Conservation (phyloP, 2,797 vertebrate genomes). For the Muscicapa comitata region DNA sequence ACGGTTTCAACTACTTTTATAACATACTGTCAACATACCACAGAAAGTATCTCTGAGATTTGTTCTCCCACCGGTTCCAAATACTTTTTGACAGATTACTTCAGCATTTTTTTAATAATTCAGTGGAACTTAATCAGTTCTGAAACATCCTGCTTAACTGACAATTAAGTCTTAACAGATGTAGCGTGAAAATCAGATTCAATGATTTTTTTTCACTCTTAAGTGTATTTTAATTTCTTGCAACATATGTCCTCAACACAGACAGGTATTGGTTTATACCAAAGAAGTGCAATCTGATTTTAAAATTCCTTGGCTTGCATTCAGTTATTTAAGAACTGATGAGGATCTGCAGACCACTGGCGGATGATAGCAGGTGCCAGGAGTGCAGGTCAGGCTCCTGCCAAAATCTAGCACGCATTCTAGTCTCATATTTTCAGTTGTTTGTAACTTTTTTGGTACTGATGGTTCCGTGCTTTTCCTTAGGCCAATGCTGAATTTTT, state of each 20-base stretch:
- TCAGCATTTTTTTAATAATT: background rate
- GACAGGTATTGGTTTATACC: slow-evolving; percentile 15
- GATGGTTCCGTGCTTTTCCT: background rate
- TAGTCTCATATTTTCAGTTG: background rate
- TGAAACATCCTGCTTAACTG: slow-evolving; percentile 16
- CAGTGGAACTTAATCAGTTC: slow-evolving; percentile 10
- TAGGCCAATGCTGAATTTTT: background rate
- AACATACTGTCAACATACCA: background rate
- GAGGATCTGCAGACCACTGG: background rate
- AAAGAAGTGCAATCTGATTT: slow-evolving; percentile 11
- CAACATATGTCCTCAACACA: background rate
- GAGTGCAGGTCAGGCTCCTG: background rate
- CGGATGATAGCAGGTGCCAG: background rate
- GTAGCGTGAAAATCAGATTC: slow-evolving; percentile 14
- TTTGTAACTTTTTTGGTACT: background rate
- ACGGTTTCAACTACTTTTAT: background rate
- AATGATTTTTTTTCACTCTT: slow-evolving; percentile 24
- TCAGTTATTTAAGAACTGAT: background rate
- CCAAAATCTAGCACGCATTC: background rate
- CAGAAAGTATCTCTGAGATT: slow-evolving; percentile 1
- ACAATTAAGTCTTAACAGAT: slow-evolving; percentile 40
- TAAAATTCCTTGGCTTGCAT: background rate
- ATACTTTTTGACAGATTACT: slow-evolving; percentile 21
- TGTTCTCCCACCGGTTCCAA: background rate
- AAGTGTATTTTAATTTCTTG: slow-evolving; percentile 42